Evolutionary conservation across 2,797 vertebrate species (phyloP), one percentile per base, ranked within the genome.

Genomic region (Morus bassanus): DNA sequence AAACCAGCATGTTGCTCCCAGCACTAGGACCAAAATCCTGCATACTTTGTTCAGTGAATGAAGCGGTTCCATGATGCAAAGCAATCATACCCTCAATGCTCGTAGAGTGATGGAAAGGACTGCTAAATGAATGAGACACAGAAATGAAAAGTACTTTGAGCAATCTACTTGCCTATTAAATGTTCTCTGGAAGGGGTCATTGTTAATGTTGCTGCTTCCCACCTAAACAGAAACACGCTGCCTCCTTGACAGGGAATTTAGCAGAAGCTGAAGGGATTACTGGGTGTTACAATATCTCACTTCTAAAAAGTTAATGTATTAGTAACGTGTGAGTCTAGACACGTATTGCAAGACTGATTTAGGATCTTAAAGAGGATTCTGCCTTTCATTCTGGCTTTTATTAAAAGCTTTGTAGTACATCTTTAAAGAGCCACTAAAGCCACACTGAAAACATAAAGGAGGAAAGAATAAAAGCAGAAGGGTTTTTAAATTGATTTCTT

Each of bases 331-430:
- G 89, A 95, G 93, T 90, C 95, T 86, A 95, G 96, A 85, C 95
- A 95, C 46, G n/a, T 91, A 95, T 27, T 92, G 85, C 68, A 65
- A 59, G 93, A 48, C 87, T 93, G 95, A 87, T 94, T 94, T 94
- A 91, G 89, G 92, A 91, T 89, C 96, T 96, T 93, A 95, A 96
- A 92, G 94, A 93, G 91, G 85, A 95, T 95, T 94, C 91, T 94
- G 91, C 90, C 79, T 96, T 96, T 96, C 92, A 95, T 95, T 95
- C 88, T 94, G 83, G 76, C 90, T 97, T 96, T 96, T 96, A 94
- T 93, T 96, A 94, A 95, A 96, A 94, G 94, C 95, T 97, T 97
- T 97, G 93, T 93, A 95, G 94, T 87, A 89, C 94, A 94, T 97
- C 95, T 95, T 96, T 97, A 95, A 94, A 96, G 91, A 95, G 61